These are phyloP conservation scores for Plecturocebus donacophilus DNA, from an alignment of 2,113 vertebrate genomes.

Conservation along the genomic window DNA sequence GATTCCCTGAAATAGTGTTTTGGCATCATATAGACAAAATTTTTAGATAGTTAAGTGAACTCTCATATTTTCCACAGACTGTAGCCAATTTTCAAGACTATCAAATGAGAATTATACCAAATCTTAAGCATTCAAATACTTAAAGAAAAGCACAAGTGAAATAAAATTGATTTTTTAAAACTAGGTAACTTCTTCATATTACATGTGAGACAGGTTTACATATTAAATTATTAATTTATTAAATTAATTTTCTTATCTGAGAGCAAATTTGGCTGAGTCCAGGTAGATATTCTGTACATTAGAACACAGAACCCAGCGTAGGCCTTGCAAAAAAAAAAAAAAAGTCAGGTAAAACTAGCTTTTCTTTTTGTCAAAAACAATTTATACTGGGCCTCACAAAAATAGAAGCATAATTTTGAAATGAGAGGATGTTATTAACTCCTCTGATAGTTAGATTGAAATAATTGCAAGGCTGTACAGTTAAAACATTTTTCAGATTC, in stretches of 20 bases:
- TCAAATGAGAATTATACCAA: neutral
- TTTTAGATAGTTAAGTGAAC: neutral
- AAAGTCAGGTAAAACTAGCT: neutral
- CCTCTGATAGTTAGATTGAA: neutral
- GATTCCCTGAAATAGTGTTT: neutral
- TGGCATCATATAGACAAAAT: neutral
- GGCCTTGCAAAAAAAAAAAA: neutral
- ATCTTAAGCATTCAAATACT: neutral
- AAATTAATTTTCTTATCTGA: slow-evolving; percentile 4
- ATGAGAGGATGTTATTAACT: slow-evolving; percentile 32
- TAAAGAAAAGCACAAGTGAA: slow-evolving; percentile 16
- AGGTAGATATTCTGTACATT: neutral
- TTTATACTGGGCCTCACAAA: slow-evolving; percentile 8
- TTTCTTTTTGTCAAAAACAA: slow-evolving; percentile 48
- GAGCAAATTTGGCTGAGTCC: neutral
- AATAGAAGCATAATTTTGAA: slow-evolving; percentile 37
- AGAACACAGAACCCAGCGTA: neutral
- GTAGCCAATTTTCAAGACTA: neutral
- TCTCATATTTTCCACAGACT: neutral
- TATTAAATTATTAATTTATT: neutral
- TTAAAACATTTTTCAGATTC: slow-evolving; percentile 5
- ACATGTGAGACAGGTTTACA: neutral
- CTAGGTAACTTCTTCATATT: neutral
- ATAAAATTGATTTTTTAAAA: slow-evolving; percentile 12
- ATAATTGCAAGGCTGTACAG: neutral